phyloP scores from a whole-genome alignment of 2,113 vertebrate genomes.

The Nettapus auritus region DNA sequence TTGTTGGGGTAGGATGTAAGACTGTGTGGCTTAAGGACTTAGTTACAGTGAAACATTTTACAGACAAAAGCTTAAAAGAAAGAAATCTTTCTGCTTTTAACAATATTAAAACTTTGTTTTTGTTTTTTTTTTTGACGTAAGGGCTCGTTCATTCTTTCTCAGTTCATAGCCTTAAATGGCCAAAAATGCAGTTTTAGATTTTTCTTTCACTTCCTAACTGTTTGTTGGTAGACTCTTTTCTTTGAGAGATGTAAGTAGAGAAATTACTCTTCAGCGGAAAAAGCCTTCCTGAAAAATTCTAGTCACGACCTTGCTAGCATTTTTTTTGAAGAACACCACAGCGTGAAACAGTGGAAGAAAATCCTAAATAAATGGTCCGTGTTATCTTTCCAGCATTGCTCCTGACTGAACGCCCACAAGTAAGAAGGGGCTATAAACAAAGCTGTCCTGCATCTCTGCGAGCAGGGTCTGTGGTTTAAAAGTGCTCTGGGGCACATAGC shows the following conservation, averaged over 20 bases:
- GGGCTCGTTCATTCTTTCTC: neutral
- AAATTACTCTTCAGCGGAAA: neutral
- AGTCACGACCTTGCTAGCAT: neutral
- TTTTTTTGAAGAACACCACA: neutral
- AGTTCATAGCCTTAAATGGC: conserved; percentile 8
- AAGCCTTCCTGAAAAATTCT: neutral
- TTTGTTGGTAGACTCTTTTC: neutral
- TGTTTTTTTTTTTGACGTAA: neutral
- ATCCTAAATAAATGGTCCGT: neutral
- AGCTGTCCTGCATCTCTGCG: neutral
- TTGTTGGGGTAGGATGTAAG: neutral
- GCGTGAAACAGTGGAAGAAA: neutral
- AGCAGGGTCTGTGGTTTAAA: neutral
- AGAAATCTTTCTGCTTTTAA: neutral
- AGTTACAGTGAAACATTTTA: neutral
- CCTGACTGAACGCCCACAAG: neutral
- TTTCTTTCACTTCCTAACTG: neutral
- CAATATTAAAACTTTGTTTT: neutral
- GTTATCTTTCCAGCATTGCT: neutral
- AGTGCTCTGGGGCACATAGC: neutral
- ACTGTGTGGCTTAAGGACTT: neutral
- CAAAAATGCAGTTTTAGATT: neutral
- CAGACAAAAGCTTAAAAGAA: neutral
- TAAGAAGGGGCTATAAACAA: neutral
- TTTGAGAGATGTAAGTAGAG: neutral